phyloP scores from a whole-genome alignment of 2,888 invertebrate species.

The Polymixis lichenea region DNA sequence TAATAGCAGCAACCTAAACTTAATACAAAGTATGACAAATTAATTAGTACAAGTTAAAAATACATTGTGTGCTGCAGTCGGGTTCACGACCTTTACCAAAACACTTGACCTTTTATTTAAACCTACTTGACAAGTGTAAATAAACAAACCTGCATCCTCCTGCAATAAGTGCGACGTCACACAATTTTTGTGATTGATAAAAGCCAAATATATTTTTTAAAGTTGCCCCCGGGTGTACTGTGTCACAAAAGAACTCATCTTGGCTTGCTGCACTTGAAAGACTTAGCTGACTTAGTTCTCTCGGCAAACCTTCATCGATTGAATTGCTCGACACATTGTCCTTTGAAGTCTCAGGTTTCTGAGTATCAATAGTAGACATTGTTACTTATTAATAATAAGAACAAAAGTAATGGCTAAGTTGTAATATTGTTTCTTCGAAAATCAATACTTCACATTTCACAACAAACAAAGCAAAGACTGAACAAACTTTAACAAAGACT shows the following conservation, averaged over 20 bases:
- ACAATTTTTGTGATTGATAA: slow-evolving; percentile 95
- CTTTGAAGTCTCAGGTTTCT: slow-evolving; percentile 83
- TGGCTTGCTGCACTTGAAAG: slow-evolving; percentile 93
- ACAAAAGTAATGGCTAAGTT: slow-evolving; percentile 8
- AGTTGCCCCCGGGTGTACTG: slow-evolving; percentile 95
- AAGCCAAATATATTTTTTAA: slow-evolving; percentile 95
- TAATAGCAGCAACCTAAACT: neutral
- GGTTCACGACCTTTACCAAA: slow-evolving; percentile 49
- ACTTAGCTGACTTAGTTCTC: slow-evolving; percentile 92
- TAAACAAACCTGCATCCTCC: slow-evolving; percentile 92
- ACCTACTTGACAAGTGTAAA: slow-evolving; percentile 45
- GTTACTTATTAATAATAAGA: slow-evolving; percentile 51
- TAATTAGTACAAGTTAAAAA: neutral
- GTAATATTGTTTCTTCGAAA: slow-evolving; percentile 26
- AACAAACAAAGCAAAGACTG: slow-evolving; percentile 63
- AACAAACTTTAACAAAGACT: slow-evolving; percentile 78
- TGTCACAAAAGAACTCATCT: slow-evolving; percentile 94
- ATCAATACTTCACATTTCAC: slow-evolving; percentile 49
- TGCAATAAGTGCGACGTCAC: slow-evolving; percentile 96
- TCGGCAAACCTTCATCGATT: slow-evolving; percentile 90
- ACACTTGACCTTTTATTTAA: slow-evolving; percentile 14
- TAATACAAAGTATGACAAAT: neutral
- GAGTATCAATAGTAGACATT: slow-evolving; percentile 86
- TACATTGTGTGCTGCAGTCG: neutral
- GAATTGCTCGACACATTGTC: slow-evolving; percentile 89